These are phyloP conservation scores for Hirundo rustica DNA, from an alignment of 2,797 vertebrate genomes.

Conservation along the genomic window DNA sequence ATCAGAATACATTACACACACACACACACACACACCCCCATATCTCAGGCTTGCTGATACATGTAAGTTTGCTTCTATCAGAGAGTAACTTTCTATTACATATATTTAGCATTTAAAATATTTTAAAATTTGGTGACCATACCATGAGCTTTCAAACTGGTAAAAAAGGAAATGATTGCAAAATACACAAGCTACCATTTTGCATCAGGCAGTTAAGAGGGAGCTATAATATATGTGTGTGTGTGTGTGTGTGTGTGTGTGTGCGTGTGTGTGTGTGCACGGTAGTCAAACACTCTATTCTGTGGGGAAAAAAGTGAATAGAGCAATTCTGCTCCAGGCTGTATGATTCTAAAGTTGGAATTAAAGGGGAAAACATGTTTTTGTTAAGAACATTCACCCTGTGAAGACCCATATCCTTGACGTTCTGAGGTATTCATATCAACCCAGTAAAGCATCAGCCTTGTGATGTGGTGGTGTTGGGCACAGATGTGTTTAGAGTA, in stretches of 20 bases:
- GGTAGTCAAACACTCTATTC: not conserved
- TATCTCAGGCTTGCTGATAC: not conserved
- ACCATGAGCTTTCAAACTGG: not conserved
- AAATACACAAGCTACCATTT: not conserved
- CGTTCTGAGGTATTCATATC: not conserved
- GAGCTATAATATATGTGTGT: not conserved
- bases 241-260: no score
- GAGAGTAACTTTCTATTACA: not conserved
- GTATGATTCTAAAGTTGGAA: not conserved
- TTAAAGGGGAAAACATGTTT: not conserved
- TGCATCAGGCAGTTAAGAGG: not conserved
- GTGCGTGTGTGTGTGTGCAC: not conserved
- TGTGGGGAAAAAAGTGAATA: not conserved
- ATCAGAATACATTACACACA: not conserved
- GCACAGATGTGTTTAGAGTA: not conserved
- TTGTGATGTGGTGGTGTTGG: fast-evolving
- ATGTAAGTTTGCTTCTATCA: not conserved
- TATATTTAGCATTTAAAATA: not conserved
- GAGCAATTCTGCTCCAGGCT: not conserved
- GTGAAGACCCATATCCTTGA: not conserved
- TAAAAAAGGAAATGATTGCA: not conserved
- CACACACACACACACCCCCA: not conserved
- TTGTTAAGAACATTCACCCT: not conserved
- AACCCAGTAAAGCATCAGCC: not conserved
- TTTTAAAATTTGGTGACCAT: not conserved